phyloP scores from a whole-genome alignment of 2,888 invertebrate species.

The Odontothrips loti region DNA sequence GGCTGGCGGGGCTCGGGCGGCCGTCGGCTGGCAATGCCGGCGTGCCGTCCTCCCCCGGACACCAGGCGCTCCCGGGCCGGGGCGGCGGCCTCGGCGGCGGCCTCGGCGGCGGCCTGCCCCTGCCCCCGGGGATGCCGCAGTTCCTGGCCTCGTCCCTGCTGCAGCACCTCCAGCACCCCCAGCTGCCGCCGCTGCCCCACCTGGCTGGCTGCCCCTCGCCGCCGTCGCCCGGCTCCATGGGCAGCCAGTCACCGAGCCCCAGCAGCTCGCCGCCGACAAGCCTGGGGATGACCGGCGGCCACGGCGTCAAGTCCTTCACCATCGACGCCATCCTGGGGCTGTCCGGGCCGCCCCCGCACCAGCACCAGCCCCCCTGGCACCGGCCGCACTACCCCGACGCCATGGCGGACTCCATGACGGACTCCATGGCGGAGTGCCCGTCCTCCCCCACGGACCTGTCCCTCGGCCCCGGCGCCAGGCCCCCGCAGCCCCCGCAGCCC shows the following conservation, averaged over 20 bases:
- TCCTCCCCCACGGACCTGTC: constrained; percentile 28
- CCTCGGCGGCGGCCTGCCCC: not conserved
- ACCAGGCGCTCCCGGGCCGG: too few relatives aligned
- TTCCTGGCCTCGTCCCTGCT: constrained; percentile 29
- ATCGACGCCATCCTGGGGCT: constrained; percentile 83
- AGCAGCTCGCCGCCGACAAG: constrained; percentile 31
- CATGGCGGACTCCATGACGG: not conserved
- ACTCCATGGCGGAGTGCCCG: not conserved
- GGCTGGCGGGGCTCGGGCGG: constrained; percentile 12
- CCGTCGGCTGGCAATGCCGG: too few relatives aligned
- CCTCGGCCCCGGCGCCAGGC: constrained; percentile 23
- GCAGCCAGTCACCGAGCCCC: constrained; percentile 31
- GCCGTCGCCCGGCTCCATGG: constrained; percentile 22
- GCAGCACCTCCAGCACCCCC: constrained; percentile 8
- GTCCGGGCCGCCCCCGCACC: constrained; percentile 27
- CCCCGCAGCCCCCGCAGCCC: constrained; percentile 21
- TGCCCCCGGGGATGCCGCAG: constrained; percentile 23
- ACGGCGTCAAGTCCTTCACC: constrained; percentile 68
- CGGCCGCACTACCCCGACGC: not conserved
- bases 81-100: not conserved
- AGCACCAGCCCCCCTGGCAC: not conserved
- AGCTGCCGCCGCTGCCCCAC: not conserved
- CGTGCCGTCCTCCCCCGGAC: too few relatives aligned
- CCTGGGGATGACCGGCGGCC: constrained; percentile 33
- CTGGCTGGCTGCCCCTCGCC: not conserved